Evolutionary conservation across 2,113 vertebrate species (phyloP).

Genomic region (Pimephales promelas): DNA sequence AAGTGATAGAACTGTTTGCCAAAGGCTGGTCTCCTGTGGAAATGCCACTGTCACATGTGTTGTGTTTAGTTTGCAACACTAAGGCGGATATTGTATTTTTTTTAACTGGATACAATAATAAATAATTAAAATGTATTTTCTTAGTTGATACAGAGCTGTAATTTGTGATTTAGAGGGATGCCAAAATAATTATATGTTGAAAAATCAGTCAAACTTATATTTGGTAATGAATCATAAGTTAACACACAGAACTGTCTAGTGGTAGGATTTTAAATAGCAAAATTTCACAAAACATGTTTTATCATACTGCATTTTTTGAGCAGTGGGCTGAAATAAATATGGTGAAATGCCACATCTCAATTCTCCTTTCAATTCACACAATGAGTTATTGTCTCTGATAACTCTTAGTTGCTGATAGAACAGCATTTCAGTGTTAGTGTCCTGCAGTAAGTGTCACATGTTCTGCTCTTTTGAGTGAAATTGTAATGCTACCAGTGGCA

Average conservation of each 20-base stretch:
- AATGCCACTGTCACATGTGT: background rate
- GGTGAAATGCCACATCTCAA: slow-evolving; percentile 30
- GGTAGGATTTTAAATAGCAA: slow-evolving; percentile 2
- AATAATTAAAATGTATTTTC: background rate
- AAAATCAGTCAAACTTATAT: background rate
- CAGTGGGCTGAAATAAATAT: slow-evolving; percentile 4
- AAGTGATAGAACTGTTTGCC: slow-evolving; percentile 39
- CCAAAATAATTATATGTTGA: background rate
- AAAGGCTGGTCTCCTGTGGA: slow-evolving; percentile 15
- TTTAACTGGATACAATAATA: background rate
- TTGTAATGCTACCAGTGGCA: background rate
- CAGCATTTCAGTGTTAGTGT: slow-evolving; percentile 24
- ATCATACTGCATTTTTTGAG: background rate
- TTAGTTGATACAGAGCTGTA: background rate
- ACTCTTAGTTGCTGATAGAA: slow-evolving; percentile 1
- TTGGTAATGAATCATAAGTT: background rate
- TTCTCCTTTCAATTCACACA: slow-evolving; percentile 17
- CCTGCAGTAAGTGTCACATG: background rate
- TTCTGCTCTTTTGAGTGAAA: background rate
- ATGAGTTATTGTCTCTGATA: slow-evolving; percentile 37
- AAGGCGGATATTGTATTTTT: slow-evolving; percentile 9
- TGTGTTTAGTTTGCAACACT: slow-evolving; percentile 7
- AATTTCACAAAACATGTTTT: background rate
- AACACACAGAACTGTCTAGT: background rate
- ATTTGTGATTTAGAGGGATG: background rate